Conservation (phyloP, 2,888 invertebrate species). For the Dexiosoma caninum region DNA sequence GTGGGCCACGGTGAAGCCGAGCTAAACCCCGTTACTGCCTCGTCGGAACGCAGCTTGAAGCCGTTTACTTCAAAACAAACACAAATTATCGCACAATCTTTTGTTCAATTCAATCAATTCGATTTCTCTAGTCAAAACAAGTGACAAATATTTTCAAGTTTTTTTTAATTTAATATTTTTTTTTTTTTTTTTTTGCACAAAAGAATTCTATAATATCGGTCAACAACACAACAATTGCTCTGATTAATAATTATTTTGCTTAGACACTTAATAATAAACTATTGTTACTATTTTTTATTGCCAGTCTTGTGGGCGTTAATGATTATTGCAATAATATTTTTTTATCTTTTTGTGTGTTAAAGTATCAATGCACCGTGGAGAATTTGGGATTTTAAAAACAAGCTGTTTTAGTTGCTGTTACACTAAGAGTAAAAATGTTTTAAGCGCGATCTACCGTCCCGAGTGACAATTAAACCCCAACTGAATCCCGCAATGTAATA, state of each 20-base stretch:
- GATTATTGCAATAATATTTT: not conserved
- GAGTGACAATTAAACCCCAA: conserved; percentile 79
- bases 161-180: not conserved
- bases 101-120: not conserved
- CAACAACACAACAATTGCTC: not conserved
- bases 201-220: not conserved
- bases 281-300: not conserved
- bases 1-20: conserved; percentile 90
- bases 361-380: conserved; percentile 73
- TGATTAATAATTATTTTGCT: not conserved
- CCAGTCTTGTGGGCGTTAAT: conserved; percentile 30
- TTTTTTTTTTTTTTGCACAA: not conserved
- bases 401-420: conserved; percentile 60
- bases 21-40: conserved; percentile 86
- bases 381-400: conserved; percentile 74
- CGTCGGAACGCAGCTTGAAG: conserved; percentile 84
- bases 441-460: conserved; percentile 77
- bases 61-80: conserved; percentile 33
- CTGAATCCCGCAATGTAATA: conserved; percentile 78
- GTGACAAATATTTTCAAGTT: not conserved
- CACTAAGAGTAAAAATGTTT: conserved; percentile 61
- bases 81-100: not conserved
- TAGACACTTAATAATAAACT: conserved; percentile 15
- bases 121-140: not conserved
- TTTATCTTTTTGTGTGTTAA: conserved; percentile 14